Evolutionary conservation across 2,888 invertebrate genomes (phyloP).

Genomic region (Lepidochitona cinerea): DNA sequence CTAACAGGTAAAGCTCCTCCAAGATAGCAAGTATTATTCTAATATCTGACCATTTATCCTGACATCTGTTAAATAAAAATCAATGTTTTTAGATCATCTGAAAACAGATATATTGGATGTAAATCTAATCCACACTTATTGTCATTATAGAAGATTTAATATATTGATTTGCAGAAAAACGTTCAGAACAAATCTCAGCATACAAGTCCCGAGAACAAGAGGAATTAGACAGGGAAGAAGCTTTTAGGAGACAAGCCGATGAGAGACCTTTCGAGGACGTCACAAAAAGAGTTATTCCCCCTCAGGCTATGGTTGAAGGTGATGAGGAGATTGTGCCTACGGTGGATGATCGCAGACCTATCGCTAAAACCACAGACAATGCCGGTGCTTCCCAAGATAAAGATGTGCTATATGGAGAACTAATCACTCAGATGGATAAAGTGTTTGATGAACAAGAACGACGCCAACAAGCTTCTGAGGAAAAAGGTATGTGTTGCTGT

Average conservation of each 20-base stretch:
- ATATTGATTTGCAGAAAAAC: too few relatives aligned
- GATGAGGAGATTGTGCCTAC: constrained; percentile 36
- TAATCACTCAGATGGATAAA: constrained; percentile 54
- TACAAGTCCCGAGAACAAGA: too few relatives aligned
- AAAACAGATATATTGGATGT: too few relatives aligned
- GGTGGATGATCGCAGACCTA: constrained; percentile 51
- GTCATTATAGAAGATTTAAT: too few relatives aligned
- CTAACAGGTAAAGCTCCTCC: too few relatives aligned
- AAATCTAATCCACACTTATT: too few relatives aligned
- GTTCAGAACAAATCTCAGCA: too few relatives aligned
- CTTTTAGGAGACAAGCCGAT: background rate
- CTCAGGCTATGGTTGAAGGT: constrained; percentile 7
- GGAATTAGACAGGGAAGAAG: too few relatives aligned
- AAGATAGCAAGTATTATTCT: too few relatives aligned
- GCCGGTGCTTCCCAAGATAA: constrained; percentile 40
- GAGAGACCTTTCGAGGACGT: background rate
- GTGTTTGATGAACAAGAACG: constrained; percentile 31
- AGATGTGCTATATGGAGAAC: constrained; percentile 60
- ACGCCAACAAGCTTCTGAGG: background rate
- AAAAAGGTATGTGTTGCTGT: constrained; percentile 16
- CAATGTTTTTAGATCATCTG: too few relatives aligned
- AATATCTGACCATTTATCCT: too few relatives aligned
- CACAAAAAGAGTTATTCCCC: background rate
- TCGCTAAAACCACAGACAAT: constrained; percentile 24
- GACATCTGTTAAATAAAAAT: too few relatives aligned